Evolutionary conservation across 2,797 vertebrate species (phyloP), one percentile per base, ranked within the genome.

Genomic region (Enteromius trimaculatus): DNA sequence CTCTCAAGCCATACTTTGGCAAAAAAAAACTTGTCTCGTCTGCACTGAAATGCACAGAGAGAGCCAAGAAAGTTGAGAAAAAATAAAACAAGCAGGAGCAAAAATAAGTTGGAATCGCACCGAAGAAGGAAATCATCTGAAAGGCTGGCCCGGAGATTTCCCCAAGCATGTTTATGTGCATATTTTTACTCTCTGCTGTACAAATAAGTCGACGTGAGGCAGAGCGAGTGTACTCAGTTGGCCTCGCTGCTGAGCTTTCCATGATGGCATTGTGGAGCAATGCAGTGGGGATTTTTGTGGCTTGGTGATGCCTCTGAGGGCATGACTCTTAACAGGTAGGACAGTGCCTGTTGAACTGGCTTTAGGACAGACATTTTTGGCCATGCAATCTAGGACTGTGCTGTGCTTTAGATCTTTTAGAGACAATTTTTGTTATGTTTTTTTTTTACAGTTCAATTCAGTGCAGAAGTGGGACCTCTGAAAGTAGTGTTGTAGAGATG

Each of bases 61-160:
- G 53, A 65, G 81, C 74, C 84, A 79, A 77, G 75, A 66, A 44
- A 39, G 44, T 55, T 34, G 16, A 13, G 37, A 47, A 66, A 42
- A 81, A 58, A 26, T 23, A 34, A 53, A 75, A 49, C 17, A 17
- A 74, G 79, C 19, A 39, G 13, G 44, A 75, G 65, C 78, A 65
- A 66, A 83, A 70, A 81, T 80, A 51, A 49, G 62, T 77, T 62
- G 19, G 66, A 44, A 82, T 71, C 80, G 13, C 79, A 85, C 89
- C 86, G 80, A 90, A 90, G 84, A 91, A 86, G 90, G 88, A 89
- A 84, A 80, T 89, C 66, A 58, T 87, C 53, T 21, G 51, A 72
- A 87, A 84, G 80, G 34, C 84, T 85, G 71, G 78, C 69, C 31
- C 21, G n/a, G 81, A 76, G 78, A 62, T 84, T 85, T 87, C 83